Base-by-base conservation (phyloP, 2,797 vertebrate species). In the Amniataba percoides region DNA sequence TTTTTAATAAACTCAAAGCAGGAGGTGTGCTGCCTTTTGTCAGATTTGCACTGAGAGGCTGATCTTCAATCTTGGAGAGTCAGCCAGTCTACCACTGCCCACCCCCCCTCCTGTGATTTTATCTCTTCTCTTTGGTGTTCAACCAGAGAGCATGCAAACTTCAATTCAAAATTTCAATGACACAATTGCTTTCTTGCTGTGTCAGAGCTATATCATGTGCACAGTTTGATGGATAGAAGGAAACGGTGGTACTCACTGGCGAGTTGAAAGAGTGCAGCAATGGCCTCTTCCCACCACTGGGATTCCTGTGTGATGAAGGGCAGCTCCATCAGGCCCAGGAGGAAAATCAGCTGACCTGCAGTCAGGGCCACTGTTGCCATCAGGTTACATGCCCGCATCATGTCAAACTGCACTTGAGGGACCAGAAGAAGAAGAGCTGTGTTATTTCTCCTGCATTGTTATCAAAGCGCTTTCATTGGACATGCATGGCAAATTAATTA, bases 211-310 rank as follows among this genome's bases (percentile, higher is more conserved):
- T 46, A 16, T 45, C 12, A 36, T 72, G 12, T 60, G 13, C 11
- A 14, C 14, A 27, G 3, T 57, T 48, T 45, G 3, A 48, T 40
- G 21, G 31, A 23, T 31, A 27, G 18, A 56, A 16, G 3, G 31
- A 57, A 7, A 11, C 13, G 4, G 23, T 78, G 57, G 9, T 93
- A 99, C 98, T 99, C 93, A 99, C 98, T 99, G 83, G 98, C 96
- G 75, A 99, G 94, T 86, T 99, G 98, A 92, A 99, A 99, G 15
- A 98, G 95, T 0, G 97, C 98, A 13, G 98, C 98, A 25, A 99
- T 99, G 92, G 97, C 98, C 90, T 99, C 98, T 91, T 99, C 98
- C 98, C 98, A 99, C 97, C 98, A 99, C 85, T 97, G 97, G 31
- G 97, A 97, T 61, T 99, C 97, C 65, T 97, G 96, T 0, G 95